These are phyloP conservation scores for Harpegnathos saltator DNA, from an alignment of 1,140 invertebrate species.

Conservation along the genomic window DNA sequence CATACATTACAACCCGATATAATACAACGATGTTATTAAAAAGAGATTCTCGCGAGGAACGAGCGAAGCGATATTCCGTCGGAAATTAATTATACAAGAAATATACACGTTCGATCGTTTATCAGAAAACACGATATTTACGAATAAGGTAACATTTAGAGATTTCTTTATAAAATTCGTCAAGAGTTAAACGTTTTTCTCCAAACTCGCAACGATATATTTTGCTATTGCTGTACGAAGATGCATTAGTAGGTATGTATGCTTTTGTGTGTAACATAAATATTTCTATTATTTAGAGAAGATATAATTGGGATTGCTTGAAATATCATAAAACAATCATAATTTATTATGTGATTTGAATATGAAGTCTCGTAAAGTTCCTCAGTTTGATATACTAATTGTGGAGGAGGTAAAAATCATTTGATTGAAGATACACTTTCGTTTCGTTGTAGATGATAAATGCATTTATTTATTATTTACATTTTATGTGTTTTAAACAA, in stretches of 20 bases:
- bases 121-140: constrained; percentile 24
- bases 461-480: constrained; percentile 76
- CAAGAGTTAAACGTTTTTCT: background rate
- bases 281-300: background rate
- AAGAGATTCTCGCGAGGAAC: background rate
- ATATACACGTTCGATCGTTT: background rate
- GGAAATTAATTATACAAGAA: constrained; percentile 9
- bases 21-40: constrained; percentile 1
- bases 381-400: background rate
- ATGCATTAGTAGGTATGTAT: too few relatives aligned
- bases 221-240: background rate
- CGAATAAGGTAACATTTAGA: background rate
- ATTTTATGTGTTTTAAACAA: constrained; percentile 59
- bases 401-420: background rate
- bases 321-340: background rate
- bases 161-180: background rate
- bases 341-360: too few relatives aligned
- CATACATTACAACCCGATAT: constrained; percentile 19
- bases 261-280: background rate
- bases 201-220: background rate
- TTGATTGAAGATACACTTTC: background rate
- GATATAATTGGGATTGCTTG: background rate
- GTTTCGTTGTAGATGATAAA: constrained; percentile 36
- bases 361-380: background rate
- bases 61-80: background rate